phyloP scores from a whole-genome alignment of 2,888 invertebrate species.

The Monochamus alternatus region DNA sequence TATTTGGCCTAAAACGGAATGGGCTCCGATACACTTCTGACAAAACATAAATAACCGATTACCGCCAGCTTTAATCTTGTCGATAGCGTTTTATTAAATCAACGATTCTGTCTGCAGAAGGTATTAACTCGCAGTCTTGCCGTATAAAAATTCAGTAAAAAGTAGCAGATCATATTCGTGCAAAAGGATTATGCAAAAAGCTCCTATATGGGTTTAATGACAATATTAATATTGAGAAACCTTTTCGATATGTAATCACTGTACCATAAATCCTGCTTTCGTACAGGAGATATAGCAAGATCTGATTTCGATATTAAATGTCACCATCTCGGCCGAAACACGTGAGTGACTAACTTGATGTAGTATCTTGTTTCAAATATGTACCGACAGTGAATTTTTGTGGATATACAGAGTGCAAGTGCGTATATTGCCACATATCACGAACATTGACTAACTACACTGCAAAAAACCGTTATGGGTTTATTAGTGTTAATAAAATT shows the following conservation, averaged over 20 bases:
- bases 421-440: no score
- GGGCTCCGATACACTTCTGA: no score
- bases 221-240: constrained; percentile 45
- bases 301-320: constrained; percentile 51
- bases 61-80: no score
- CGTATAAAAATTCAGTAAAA: neutral
- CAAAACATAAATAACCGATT: no score
- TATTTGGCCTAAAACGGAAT: no score
- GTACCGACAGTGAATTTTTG: constrained; percentile 15
- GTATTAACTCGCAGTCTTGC: neutral
- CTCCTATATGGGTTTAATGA: constrained; percentile 27
- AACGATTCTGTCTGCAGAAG: neutral
- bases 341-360: constrained; percentile 39
- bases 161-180: neutral
- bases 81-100: no score
- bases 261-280: constrained; percentile 47
- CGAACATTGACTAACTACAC: no score
- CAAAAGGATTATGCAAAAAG: constrained; percentile 6
- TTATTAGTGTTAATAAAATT: no score
- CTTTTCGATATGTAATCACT: constrained; percentile 43
- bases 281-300: constrained; percentile 41
- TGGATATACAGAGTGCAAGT: neutral
- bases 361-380: constrained; percentile 7
- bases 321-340: constrained; percentile 44
- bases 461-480: no score